phyloP scores from a whole-genome alignment of 2,888 invertebrate genomes.

The Hirtodrosophila histrioides region DNA sequence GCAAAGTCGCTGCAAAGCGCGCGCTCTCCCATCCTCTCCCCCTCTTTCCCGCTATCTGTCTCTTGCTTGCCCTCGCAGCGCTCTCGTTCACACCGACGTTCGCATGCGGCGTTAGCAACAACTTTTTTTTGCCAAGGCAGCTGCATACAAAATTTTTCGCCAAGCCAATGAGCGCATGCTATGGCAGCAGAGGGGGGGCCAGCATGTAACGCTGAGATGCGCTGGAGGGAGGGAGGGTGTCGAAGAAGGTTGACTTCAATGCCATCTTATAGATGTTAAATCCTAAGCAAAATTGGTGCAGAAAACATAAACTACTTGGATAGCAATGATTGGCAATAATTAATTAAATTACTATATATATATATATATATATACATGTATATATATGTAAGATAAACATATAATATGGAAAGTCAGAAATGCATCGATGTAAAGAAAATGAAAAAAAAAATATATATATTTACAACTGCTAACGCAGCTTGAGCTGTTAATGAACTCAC shows the following conservation, averaged over 20 bases:
- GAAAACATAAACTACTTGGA: not conserved
- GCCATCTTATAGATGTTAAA: conserved; percentile 9
- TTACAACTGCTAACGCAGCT: conserved; percentile 1
- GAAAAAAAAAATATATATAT: too few relatives aligned
- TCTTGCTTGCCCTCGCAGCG: conserved; percentile 25
- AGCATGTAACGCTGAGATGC: not conserved
- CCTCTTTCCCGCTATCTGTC: conserved; percentile 12
- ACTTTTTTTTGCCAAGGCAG: conserved; percentile 72
- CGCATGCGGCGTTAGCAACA: conserved; percentile 82
- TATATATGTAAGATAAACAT: too few relatives aligned
- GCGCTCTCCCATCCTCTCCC: conserved; percentile 12
- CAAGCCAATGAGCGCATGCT: conserved; percentile 37
- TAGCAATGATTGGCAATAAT: too few relatives aligned
- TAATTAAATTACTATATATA: not conserved
- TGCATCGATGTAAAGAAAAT: not conserved
- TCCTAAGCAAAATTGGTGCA: conserved; percentile 6
- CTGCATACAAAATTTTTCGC: conserved; percentile 49
- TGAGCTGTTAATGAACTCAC: conserved; percentile 1
- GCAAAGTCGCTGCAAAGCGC: conserved; percentile 38
- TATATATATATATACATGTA: not conserved
- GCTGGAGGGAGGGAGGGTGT: not conserved
- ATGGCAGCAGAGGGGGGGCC: not conserved
- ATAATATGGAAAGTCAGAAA: too few relatives aligned
- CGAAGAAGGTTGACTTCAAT: not conserved
- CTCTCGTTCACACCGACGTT: conserved; percentile 59